Evolutionary conservation across 2,113 vertebrate species (phyloP).

Genomic region (Alosa alosa): DNA sequence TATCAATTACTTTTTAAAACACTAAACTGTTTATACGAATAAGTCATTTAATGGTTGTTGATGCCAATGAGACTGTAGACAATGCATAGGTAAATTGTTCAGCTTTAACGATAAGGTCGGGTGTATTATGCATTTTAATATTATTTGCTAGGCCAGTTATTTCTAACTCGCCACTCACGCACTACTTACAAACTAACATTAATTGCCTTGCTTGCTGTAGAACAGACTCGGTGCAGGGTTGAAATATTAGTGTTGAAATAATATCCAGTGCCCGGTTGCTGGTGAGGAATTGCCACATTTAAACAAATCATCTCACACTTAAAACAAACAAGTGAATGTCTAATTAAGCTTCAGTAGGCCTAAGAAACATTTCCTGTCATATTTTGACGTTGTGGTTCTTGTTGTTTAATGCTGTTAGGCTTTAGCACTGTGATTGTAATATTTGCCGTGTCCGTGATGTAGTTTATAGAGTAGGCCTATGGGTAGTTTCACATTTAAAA

Average conservation of each 20-base stretch:
- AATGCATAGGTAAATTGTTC: neutral
- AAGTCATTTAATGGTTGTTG: neutral
- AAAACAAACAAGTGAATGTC: neutral
- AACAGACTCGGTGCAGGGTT: neutral
- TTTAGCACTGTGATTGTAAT: neutral
- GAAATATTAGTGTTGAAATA: neutral
- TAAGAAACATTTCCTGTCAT: neutral
- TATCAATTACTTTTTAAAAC: neutral
- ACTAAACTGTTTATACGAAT: neutral
- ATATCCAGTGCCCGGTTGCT: neutral
- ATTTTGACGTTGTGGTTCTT: neutral
- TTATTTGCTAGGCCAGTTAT: no score
- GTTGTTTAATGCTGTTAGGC: neutral
- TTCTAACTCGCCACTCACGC: no score
- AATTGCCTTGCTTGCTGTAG: neutral
- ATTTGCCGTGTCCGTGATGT: no score
- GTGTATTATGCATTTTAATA: no score
- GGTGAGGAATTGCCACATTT: neutral
- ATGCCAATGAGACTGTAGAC: neutral
- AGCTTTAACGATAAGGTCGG: neutral
- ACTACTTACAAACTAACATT: neutral
- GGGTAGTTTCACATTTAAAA: neutral
- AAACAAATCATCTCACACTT: neutral
- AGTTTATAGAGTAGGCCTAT: no score
- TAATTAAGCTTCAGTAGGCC: neutral